These are phyloP conservation scores for Ctenochaetus hawaiiensis DNA, from an alignment of 2,797 vertebrate genomes.

Conservation along the genomic window DNA sequence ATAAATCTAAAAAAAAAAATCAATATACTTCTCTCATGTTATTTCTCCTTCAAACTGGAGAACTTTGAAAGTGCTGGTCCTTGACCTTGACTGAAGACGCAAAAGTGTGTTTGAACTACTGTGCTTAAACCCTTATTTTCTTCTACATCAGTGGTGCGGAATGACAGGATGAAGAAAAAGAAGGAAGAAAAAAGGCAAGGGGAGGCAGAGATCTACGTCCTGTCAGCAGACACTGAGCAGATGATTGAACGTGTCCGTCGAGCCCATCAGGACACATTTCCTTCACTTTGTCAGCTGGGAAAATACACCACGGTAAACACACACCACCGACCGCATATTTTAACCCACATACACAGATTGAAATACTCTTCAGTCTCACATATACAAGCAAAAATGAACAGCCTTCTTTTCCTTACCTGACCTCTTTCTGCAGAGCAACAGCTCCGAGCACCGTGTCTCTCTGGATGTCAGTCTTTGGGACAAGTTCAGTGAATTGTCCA, in stretches of 20 bases:
- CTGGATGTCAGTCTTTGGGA: slow-evolving; percentile 97
- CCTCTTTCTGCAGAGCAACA: slow-evolving; percentile 88
- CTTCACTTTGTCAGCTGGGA: slow-evolving; percentile 95
- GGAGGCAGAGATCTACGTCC: slow-evolving; percentile 89
- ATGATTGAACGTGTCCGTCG: slow-evolving; percentile 94
- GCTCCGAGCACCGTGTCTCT: slow-evolving; percentile 92
- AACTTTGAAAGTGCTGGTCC: neutral
- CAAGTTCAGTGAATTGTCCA: slow-evolving; percentile 97
- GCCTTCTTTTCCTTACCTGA: neutral
- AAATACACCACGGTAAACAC: slow-evolving; percentile 93
- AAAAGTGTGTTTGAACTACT: neutral
- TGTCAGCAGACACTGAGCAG: slow-evolving; percentile 93
- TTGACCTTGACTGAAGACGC: neutral
- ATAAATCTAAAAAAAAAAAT: neutral
- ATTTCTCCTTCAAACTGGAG: neutral
- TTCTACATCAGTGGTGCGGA: slow-evolving; percentile 81
- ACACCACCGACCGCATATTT: neutral
- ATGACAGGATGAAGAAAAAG: slow-evolving; percentile 97
- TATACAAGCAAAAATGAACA: neutral
- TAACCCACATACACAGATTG: neutral
- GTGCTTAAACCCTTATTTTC: neutral
- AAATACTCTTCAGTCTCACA: no score
- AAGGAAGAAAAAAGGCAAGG: slow-evolving; percentile 89
- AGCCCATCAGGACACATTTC: slow-evolving; percentile 96
- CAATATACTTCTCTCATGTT: neutral